Conservation (phyloP, 2,888 invertebrate genomes). For the Girardia tigrina region DNA sequence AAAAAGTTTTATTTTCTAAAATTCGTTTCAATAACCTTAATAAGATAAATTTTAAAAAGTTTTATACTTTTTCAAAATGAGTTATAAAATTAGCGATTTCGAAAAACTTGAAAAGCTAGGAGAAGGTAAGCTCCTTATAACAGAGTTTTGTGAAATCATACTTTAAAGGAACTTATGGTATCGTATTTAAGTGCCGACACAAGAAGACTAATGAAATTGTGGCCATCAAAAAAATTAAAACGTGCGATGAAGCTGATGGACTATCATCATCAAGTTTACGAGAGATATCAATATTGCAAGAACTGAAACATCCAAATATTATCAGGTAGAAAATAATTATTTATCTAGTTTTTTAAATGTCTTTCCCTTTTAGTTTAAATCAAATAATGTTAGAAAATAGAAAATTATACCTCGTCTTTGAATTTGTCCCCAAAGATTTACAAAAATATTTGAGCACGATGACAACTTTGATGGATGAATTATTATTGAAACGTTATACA, state of each 20-base stretch:
- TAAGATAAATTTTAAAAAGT: no score
- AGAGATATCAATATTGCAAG: conserved; percentile 85
- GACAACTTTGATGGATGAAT: conserved; percentile 44
- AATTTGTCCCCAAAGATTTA: conserved; percentile 85
- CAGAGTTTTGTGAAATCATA: not conserved
- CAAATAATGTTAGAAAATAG: conserved; percentile 89
- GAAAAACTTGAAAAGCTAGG: not conserved
- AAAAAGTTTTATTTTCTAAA: no score
- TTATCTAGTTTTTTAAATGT: not conserved
- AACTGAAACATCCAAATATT: conserved; percentile 80
- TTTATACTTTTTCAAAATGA: no score
- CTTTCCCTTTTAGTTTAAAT: conserved; percentile 56
- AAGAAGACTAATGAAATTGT: conserved; percentile 55
- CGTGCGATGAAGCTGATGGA: conserved; percentile 89
- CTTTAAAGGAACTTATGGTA: conserved; percentile 72
- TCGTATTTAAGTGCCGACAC: conserved; percentile 82
- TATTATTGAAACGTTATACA: conserved; percentile 58
- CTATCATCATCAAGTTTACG: conserved; percentile 91
- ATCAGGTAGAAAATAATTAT: conserved; percentile 54
- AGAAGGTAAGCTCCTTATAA: not conserved
- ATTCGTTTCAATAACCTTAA: no score
- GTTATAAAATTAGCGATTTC: not conserved
- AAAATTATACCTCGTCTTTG: conserved; percentile 81
- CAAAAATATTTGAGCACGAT: conserved; percentile 80
- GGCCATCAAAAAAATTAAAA: conserved; percentile 88